These are phyloP conservation scores for Melitaea athalia DNA, from an alignment of 2,888 invertebrate species.

Conservation along the genomic window DNA sequence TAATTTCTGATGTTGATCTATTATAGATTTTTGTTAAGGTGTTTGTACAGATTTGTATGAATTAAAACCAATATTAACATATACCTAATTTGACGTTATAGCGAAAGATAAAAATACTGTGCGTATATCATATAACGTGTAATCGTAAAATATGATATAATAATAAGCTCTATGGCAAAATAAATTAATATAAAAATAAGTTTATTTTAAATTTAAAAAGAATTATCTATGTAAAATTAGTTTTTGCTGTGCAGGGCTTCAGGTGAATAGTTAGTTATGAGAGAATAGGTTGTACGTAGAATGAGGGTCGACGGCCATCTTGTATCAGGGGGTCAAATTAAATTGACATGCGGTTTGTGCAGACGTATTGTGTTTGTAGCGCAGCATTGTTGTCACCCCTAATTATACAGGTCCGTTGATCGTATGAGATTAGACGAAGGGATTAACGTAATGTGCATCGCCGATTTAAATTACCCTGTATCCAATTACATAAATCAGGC, in stretches of 20 bases:
- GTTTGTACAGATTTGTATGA: too few species aligned
- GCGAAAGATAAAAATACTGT: too few species aligned
- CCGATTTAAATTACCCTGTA: constrained; percentile 55
- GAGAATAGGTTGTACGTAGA: constrained; percentile 22
- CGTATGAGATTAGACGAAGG: constrained; percentile 69
- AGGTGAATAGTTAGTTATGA: constrained; percentile 15
- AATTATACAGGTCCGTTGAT: constrained; percentile 74
- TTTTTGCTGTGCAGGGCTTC: neutral
- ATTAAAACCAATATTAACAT: too few species aligned
- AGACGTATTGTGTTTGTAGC: constrained; percentile 72
- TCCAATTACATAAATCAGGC: constrained; percentile 38
- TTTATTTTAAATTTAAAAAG: too few species aligned
- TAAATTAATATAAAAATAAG: too few species aligned
- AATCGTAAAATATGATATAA: too few species aligned
- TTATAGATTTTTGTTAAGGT: too few species aligned
- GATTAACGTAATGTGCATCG: constrained; percentile 70
- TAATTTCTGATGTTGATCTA: too few species aligned
- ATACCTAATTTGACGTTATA: too few species aligned
- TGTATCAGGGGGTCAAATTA: constrained; percentile 78
- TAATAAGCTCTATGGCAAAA: too few species aligned
- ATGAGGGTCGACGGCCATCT: constrained; percentile 74
- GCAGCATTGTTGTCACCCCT: constrained; percentile 77
- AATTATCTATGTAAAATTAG: neutral
- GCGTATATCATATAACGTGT: too few species aligned
- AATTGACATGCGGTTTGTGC: constrained; percentile 79